Evolutionary conservation across 2,797 vertebrate species (phyloP), one percentile per base, ranked within the genome.

Genomic region (Mustela erminea): DNA sequence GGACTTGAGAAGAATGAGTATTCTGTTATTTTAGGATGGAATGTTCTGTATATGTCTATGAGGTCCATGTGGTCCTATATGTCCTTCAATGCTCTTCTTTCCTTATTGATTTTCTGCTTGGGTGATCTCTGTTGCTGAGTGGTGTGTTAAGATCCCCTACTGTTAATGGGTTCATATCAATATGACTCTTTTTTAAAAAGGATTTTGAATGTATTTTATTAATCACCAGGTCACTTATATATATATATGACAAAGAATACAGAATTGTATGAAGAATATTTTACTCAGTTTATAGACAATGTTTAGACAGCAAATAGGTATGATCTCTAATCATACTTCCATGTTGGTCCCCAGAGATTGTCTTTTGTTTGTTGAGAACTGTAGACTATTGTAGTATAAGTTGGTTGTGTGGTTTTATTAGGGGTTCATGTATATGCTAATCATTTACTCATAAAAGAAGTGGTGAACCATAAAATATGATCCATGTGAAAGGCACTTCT

Each of bases 401-500:
- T 7, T 86, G 46, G 85, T 41, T 54, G 12, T 56, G 12, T 80
- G 74, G 0, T 81, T 93, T 96, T n/a, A 64, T 66, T 94, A 60
- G 5, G 5, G 7, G 32, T 72, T 49, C 38, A 92, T 3, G 32
- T 90, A 66, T 49, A 90, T 96, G 9, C 6, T 84, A 94, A 93
- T 83, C 20, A 93, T 92, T 90, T 70, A 27, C 32, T 91, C 13
- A 77, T 35, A 60, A 56, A 7, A 14, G 54, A 20, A 77, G 4
- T 84, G 20, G 86, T 35, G 7, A 13, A 64, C 32, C 10, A 70
- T 62, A 38, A 94, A 43, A 38, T 68, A 5, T 7, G 11, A 14
- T 94, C 23, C 96, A 87, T 93, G 64, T 70, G 62, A 94, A 91
- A 80, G 38, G 1, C 1, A 74, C 14, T 82, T 81, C 13, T 86